Evolutionary conservation across 2,888 invertebrate genomes (phyloP).

Genomic region (Branchellion lobata): DNA sequence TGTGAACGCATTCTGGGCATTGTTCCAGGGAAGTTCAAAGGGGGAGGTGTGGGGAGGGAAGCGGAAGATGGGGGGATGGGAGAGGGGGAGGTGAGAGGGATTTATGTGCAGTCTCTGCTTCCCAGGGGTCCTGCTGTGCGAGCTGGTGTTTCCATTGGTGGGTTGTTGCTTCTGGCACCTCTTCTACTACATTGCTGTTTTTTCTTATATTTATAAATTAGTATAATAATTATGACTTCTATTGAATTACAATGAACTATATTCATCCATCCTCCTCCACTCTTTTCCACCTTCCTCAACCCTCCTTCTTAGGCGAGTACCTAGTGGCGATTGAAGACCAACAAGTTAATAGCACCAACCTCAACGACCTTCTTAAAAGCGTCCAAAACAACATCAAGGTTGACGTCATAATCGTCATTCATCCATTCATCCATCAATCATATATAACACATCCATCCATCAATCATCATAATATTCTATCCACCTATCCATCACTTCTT

Average conservation of each 20-base stretch:
- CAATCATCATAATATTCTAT: no score
- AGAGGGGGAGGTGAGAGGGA: background rate
- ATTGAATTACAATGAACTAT: no score
- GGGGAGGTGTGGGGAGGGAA: background rate
- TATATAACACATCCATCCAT: no score
- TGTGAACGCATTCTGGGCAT: slow-evolving; percentile 19
- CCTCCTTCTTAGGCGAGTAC: slow-evolving; percentile 34
- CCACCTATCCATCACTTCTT: no score
- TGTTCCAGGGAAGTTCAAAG: slow-evolving; percentile 21
- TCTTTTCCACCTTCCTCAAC: no score
- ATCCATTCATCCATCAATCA: background rate
- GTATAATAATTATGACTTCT: background rate
- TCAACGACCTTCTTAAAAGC: slow-evolving; percentile 11
- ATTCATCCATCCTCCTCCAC: no score
- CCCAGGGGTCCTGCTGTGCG: slow-evolving; percentile 71
- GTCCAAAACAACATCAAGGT: slow-evolving; percentile 22
- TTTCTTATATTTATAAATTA: no score
- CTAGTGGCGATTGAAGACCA: slow-evolving; percentile 24
- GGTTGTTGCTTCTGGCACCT: slow-evolving; percentile 43
- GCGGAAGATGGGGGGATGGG: background rate
- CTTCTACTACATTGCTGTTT: no score
- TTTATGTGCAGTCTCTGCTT: slow-evolving; percentile 71
- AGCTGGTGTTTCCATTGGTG: slow-evolving; percentile 72
- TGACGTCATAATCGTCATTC: no score
- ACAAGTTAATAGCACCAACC: slow-evolving; percentile 12